These are phyloP conservation scores for Oreochromis mossambicus DNA, from an alignment of 2,797 vertebrate genomes.

Conservation along the genomic window DNA sequence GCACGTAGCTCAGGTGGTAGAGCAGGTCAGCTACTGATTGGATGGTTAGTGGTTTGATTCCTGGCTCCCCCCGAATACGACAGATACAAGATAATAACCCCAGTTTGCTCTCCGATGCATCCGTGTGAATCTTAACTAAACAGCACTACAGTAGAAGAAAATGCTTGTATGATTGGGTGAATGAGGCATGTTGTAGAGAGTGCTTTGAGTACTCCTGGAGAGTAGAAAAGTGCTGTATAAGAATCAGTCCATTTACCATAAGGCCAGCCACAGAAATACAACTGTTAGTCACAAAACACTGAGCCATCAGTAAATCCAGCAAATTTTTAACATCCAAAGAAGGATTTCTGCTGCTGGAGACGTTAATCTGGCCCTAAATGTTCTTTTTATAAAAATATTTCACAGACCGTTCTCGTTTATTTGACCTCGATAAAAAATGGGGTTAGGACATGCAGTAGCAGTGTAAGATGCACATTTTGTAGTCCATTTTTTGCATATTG, in stretches of 20 bases:
- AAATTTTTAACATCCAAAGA: not conserved
- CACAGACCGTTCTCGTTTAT: accelerated
- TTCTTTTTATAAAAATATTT: not conserved
- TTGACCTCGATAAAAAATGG: not conserved
- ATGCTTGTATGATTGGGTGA: too few relatives aligned
- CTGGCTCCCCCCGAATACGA: too few relatives aligned
- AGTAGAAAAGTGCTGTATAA: too few relatives aligned
- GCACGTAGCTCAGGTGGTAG: too few relatives aligned
- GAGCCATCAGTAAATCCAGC: accelerated
- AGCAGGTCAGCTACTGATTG: too few relatives aligned
- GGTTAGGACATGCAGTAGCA: not conserved
- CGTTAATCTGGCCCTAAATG: accelerated
- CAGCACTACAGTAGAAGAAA: too few relatives aligned
- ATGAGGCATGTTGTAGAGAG: too few relatives aligned
- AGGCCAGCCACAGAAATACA: not conserved
- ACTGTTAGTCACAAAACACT: not conserved
- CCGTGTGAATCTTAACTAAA: too few relatives aligned
- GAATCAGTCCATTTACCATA: not conserved
- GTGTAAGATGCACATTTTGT: not conserved
- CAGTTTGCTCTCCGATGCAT: too few relatives aligned
- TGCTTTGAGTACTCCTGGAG: too few relatives aligned
- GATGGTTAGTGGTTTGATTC: too few relatives aligned
- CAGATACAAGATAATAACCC: too few relatives aligned
- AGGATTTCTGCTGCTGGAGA: not conserved
- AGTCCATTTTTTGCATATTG: not conserved